Conservation (phyloP, 2,888 invertebrate species). For the Unio delphinus region DNA sequence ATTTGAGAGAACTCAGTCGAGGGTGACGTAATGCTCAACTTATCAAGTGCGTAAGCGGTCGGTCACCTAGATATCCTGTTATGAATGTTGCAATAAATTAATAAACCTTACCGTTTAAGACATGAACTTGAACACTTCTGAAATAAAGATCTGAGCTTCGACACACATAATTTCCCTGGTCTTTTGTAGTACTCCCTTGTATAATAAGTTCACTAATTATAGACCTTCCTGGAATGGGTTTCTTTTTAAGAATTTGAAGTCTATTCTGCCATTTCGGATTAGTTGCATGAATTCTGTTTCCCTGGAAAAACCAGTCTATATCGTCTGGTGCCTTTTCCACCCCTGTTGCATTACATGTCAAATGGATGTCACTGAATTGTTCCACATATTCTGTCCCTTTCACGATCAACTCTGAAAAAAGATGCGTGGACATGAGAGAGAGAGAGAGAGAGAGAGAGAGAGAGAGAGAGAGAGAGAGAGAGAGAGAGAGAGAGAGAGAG, state of each 20-base stretch:
- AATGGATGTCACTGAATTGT: conserved; percentile 7
- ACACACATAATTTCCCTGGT: conserved; percentile 9
- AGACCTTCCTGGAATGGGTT: background rate
- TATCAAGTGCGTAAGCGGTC: too few species aligned
- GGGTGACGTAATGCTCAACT: too few species aligned
- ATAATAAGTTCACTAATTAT: conserved; percentile 12
- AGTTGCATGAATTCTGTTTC: conserved; percentile 8
- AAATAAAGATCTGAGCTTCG: conserved; percentile 2
- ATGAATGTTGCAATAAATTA: too few species aligned
- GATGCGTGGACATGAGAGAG: background rate
- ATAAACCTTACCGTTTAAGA: conserved; percentile 8
- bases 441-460: too few species aligned
- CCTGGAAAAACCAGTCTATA: conserved; percentile 20
- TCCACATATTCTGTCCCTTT: conserved; percentile 13
- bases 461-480: too few species aligned
- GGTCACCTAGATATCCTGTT: too few species aligned
- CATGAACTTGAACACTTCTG: conserved; percentile 2
- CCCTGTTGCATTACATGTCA: conserved; percentile 18
- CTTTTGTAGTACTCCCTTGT: conserved; percentile 2
- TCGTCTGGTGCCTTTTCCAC: conserved; percentile 8
- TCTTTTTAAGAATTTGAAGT: conserved; percentile 3
- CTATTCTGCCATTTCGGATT: conserved; percentile 10
- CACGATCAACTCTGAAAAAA: conserved; percentile 9
- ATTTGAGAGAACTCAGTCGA: too few species aligned
- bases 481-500: too few species aligned